phyloP scores from a whole-genome alignment of 2,888 invertebrate species.

The Lathronympha strigana region DNA sequence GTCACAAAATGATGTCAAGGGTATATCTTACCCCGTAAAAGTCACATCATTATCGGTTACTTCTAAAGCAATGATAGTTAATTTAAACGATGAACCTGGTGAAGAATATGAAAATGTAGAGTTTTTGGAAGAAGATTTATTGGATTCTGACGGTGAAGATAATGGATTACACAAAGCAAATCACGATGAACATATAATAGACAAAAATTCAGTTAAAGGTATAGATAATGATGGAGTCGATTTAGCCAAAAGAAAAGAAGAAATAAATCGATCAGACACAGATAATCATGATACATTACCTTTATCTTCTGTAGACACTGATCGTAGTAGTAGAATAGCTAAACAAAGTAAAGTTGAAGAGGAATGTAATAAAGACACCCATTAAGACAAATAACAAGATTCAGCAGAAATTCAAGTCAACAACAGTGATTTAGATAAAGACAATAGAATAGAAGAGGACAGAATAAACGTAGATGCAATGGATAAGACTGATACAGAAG shows the following conservation, averaged over 20 bases:
- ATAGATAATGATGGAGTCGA: background rate
- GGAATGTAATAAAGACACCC: background rate
- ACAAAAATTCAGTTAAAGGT: background rate
- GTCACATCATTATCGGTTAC: background rate
- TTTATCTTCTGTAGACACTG: background rate
- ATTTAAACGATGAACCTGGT: background rate
- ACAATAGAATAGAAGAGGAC: conserved; percentile 2
- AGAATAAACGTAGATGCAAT: background rate
- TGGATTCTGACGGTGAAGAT: background rate
- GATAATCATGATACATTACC: background rate
- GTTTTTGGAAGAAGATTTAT: background rate
- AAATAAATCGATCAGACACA: background rate
- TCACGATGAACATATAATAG: background rate
- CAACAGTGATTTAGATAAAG: background rate
- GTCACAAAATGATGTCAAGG: background rate
- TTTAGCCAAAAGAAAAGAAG: background rate
- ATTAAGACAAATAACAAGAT: background rate
- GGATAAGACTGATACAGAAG: background rate
- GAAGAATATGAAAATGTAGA: background rate
- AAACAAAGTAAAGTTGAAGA: background rate
- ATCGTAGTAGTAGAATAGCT: background rate
- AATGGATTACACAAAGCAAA: background rate
- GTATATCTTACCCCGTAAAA: background rate
- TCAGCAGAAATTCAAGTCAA: background rate
- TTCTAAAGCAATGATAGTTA: background rate